These are phyloP conservation scores for Mesorhabditis belari DNA, from an alignment of 2,888 invertebrate species.

Conservation along the genomic window DNA sequence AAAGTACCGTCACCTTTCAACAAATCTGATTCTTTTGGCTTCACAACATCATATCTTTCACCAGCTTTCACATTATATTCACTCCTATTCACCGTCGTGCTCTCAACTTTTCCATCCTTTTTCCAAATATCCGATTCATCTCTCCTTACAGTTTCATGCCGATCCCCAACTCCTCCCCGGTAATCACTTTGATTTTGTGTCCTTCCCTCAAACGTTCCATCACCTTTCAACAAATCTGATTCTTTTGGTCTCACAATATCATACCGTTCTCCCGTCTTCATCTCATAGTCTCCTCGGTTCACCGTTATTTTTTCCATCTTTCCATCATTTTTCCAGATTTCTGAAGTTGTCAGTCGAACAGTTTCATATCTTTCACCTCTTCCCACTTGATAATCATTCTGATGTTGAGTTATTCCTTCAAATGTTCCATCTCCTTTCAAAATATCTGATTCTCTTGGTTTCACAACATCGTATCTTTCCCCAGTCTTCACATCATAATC, in stretches of 20 bases:
- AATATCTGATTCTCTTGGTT: constrained; percentile 3
- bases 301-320: constrained; percentile 10
- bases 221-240: constrained; percentile 17
- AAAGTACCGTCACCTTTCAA: constrained; percentile 10
- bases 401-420: constrained; percentile 7
- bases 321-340: not conserved
- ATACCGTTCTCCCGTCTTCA: constrained; percentile 23
- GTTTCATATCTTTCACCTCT: not conserved
- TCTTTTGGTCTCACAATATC: constrained; percentile 20
- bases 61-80: constrained; percentile 3
- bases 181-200: constrained; percentile 15
- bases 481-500: constrained; percentile 7
- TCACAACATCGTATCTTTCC: constrained; percentile 8
- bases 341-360: not conserved
- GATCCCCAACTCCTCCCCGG: constrained; percentile 9
- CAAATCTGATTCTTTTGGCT: constrained; percentile 3
- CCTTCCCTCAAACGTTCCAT: constrained; percentile 9
- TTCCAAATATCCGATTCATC: constrained; percentile 2
- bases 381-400: constrained; percentile 2
- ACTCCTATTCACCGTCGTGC: not conserved
- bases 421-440: constrained; percentile 9
- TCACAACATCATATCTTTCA: constrained; percentile 5
- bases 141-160: constrained; percentile 5
- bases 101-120: not conserved
- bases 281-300: constrained; percentile 4